Percentiles rank a stretch among this genome's conserved stretches.
phyloP scores from a whole-genome alignment of 2,888 invertebrate genomes.

The Dorcus parallelipipedus region DNA sequence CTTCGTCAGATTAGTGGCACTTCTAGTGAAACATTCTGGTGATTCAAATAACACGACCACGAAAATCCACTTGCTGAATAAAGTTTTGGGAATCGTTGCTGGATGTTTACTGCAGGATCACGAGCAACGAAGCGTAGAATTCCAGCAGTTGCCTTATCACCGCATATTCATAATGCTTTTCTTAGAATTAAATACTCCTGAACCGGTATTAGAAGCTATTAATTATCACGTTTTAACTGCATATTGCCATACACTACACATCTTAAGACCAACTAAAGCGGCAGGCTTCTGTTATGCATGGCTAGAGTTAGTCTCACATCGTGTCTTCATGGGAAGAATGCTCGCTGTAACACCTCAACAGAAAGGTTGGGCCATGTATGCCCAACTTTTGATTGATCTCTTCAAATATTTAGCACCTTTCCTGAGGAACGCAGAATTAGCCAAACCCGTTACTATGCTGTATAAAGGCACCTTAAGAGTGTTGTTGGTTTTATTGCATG shows the following conservation, averaged over 20 bases:
- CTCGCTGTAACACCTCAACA: constrained; percentile 88
- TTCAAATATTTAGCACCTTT: constrained; percentile 97
- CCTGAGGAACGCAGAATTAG: constrained; percentile 93
- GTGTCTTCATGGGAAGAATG: constrained; percentile 92
- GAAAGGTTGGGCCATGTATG: constrained; percentile 97
- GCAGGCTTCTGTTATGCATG: constrained; percentile 98
- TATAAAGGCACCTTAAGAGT: constrained; percentile 97
- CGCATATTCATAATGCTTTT: constrained; percentile 95
- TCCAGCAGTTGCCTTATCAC: constrained; percentile 97
- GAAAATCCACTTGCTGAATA: constrained; percentile 94
- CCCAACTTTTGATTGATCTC: constrained; percentile 90
- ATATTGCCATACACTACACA: constrained; percentile 93
- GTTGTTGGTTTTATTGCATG: constrained; percentile 90
- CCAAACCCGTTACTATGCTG: constrained; percentile 86
- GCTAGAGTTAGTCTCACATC: constrained; percentile 96
- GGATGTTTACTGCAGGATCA: constrained; percentile 96
- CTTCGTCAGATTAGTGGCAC: constrained; percentile 87
- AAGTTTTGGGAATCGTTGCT: constrained; percentile 91
- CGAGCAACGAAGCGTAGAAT: constrained; percentile 82
- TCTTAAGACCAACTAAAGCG: constrained; percentile 86
- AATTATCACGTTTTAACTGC: constrained; percentile 93
- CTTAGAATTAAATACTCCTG: constrained; percentile 91
- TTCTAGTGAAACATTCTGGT: constrained; percentile 92
- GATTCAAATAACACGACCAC: constrained; percentile 89
- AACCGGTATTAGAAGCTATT: constrained; percentile 89